phyloP scores from a whole-genome alignment of 2,113 vertebrate species.

The Peromyscus leucopus region DNA sequence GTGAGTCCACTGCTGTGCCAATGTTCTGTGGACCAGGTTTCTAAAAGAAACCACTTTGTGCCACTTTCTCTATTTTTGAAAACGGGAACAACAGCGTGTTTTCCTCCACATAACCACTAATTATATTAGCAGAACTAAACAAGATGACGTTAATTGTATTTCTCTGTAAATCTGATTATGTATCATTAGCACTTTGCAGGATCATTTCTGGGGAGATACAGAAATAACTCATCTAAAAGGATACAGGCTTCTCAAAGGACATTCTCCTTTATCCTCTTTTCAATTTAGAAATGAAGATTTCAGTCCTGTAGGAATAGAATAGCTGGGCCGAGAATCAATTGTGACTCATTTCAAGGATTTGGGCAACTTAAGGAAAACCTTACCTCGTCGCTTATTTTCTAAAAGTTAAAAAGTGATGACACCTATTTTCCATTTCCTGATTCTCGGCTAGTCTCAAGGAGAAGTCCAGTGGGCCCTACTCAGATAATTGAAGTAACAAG shows the following conservation, averaged over 20 bases:
- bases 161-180: conserved; percentile 59
- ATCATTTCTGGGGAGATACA: conserved; percentile 42
- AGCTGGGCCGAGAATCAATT: background rate
- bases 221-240: conserved; percentile 49
- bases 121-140: conserved; percentile 49
- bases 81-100: background rate
- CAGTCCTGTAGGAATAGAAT: conserved; percentile 1
- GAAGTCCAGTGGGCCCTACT: background rate
- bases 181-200: conserved; percentile 45
- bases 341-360: conserved; percentile 41
- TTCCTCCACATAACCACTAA: conserved; percentile 29
- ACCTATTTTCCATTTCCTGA: background rate
- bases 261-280: conserved; percentile 1
- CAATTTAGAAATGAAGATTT: conserved; percentile 39
- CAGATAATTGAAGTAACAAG: background rate
- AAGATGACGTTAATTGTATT: conserved; percentile 27
- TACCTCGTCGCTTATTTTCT: background rate
- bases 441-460: background rate
- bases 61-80: conserved; percentile 47
- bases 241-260: background rate
- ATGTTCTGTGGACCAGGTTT: background rate
- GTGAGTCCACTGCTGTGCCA: background rate
- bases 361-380: background rate
- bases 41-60: background rate
- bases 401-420: background rate